Conservation (phyloP, 2,888 invertebrate genomes). For the Glyphotaelius pellucidus region DNA sequence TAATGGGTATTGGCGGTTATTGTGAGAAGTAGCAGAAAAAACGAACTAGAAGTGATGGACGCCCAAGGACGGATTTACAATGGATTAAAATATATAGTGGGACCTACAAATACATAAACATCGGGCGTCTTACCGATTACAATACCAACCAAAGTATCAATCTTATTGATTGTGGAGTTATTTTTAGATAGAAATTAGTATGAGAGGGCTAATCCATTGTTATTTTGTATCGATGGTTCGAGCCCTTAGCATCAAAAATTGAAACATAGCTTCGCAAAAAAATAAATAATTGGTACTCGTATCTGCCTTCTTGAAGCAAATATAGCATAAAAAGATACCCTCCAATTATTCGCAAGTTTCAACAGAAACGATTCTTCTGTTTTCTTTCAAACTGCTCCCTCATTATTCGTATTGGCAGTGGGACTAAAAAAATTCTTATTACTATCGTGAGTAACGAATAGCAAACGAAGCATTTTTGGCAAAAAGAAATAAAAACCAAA, state of each 20-base stretch:
- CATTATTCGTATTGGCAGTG: neutral
- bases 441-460: neutral
- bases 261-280: neutral
- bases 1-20: too few species aligned
- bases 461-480: neutral
- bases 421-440: neutral
- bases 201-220: too few species aligned
- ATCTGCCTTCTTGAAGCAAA: neutral
- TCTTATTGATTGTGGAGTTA: too few species aligned
- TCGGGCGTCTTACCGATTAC: too few species aligned
- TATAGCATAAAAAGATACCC: neutral
- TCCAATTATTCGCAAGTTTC: neutral
- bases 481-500: neutral
- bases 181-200: too few species aligned
- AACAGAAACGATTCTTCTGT: neutral
- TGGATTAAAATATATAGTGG: too few species aligned
- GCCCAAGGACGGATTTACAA: too few species aligned
- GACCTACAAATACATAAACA: too few species aligned
- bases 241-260: neutral
- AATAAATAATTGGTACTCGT: neutral
- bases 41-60: too few species aligned
- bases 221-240: neutral
- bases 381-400: neutral
- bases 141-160: too few species aligned
- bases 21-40: too few species aligned